Percentiles rank a stretch among this genome's conserved stretches.
Evolutionary conservation across 53 echinoderm and acorn worm genomes (phyloP).

Genomic region (Holothuria leucospilota): DNA sequence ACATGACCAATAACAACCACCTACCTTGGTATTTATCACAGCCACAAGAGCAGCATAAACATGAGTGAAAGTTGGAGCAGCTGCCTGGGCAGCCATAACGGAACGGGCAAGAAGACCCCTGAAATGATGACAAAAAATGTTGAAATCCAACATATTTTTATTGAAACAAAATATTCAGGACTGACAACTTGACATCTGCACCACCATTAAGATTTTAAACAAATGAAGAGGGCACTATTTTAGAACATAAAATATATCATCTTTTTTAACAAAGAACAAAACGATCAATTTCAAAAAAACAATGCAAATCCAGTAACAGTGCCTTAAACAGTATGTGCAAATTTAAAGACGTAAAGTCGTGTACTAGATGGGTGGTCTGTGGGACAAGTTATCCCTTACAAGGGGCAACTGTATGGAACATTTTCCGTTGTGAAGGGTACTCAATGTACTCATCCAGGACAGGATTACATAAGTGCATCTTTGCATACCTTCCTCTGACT

Average conservation of each 20-base stretch:
- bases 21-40: conserved; percentile 95
- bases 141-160: neutral
- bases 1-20: neutral
- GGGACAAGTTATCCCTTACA: too few species aligned
- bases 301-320: too few species aligned
- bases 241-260: neutral
- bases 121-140: conserved; percentile 8
- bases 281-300: too few species aligned
- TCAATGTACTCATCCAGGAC: too few species aligned
- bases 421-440: too few species aligned
- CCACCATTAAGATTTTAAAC: too few species aligned
- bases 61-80: conserved; percentile 92
- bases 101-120: conserved; percentile 88
- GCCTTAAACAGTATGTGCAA: too few species aligned
- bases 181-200: neutral
- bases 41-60: conserved; percentile 87
- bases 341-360: too few species aligned
- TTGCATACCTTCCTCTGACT: conserved; percentile 90
- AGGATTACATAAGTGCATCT: too few species aligned
- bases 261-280: too few species aligned
- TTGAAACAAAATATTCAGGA: neutral
- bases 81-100: conserved; percentile 83
- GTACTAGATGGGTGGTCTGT: too few species aligned
- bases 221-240: neutral
- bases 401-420: too few species aligned